Evolutionary conservation across 2,888 invertebrate species (phyloP).

Genomic region (Agrypnus murinus): DNA sequence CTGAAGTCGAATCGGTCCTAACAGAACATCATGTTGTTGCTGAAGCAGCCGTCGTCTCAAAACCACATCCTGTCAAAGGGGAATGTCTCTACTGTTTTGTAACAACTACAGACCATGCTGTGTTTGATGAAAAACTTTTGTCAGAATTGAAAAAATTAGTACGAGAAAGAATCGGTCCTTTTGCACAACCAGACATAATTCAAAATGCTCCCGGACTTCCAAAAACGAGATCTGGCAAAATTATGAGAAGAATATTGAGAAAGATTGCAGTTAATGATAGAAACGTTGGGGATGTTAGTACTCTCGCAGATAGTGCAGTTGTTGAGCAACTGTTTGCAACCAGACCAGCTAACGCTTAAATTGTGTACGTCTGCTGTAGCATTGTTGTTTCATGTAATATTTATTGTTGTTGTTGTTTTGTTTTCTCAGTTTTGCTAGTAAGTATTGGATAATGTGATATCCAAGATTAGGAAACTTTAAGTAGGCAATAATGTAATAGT

Average conservation of each 20-base stretch:
- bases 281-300: constrained; percentile 94
- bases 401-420: too few relatives aligned
- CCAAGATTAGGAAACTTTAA: too few relatives aligned
- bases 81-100: constrained; percentile 98
- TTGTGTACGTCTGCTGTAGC: neutral
- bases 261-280: constrained; percentile 93
- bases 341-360: constrained; percentile 73
- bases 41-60: constrained; percentile 97
- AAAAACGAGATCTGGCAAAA: constrained; percentile 98
- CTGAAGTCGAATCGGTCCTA: constrained; percentile 91
- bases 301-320: constrained; percentile 93
- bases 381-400: neutral
- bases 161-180: constrained; percentile 94
- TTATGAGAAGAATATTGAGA: constrained; percentile 95
- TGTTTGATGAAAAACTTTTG: constrained; percentile 81
- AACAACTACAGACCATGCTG: constrained; percentile 86
- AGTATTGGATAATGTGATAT: too few relatives aligned
- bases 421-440: too few relatives aligned
- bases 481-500: neutral
- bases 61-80: constrained; percentile 96
- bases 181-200: constrained; percentile 95
- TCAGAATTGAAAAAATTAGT: constrained; percentile 85
- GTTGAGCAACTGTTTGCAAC: constrained; percentile 86
- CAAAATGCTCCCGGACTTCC: constrained; percentile 96
- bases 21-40: constrained; percentile 87